These are phyloP conservation scores for Alces alces DNA, from an alignment of 2,113 vertebrate species.

Conservation along the genomic window DNA sequence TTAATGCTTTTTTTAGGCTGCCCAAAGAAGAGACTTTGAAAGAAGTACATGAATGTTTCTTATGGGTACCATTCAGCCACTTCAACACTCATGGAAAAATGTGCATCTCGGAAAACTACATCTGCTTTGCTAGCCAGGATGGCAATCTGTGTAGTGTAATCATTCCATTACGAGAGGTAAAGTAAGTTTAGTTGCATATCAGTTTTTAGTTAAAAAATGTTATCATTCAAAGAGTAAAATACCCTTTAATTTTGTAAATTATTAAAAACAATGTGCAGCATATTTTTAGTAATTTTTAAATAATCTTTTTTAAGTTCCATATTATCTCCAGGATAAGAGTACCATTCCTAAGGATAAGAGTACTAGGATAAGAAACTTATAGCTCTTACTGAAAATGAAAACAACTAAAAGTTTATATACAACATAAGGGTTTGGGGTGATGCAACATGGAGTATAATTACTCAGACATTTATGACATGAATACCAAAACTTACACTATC, in stretches of 20 bases:
- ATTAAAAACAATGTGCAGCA: background rate
- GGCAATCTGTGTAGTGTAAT: constrained; percentile 91
- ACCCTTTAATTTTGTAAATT: constrained; percentile 29
- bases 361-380: background rate
- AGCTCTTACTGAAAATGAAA: constrained; percentile 33
- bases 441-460: background rate
- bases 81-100: constrained; percentile 93
- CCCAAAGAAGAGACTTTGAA: constrained; percentile 91
- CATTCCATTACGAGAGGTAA: constrained; percentile 94
- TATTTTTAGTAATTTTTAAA: constrained; percentile 42
- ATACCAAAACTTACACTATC: background rate
- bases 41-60: constrained; percentile 94
- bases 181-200: background rate
- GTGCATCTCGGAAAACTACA: constrained; percentile 94
- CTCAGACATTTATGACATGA: background rate
- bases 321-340: background rate
- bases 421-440: background rate
- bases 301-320: background rate
- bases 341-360: background rate
- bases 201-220: constrained; percentile 37
- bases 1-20: constrained; percentile 92
- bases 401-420: background rate
- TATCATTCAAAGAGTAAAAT: constrained; percentile 13
- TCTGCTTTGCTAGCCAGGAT: constrained; percentile 97
- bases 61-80: constrained; percentile 95